Base-by-base conservation (phyloP, 2,113 vertebrate species). In the Ameiurus melas region DNA sequence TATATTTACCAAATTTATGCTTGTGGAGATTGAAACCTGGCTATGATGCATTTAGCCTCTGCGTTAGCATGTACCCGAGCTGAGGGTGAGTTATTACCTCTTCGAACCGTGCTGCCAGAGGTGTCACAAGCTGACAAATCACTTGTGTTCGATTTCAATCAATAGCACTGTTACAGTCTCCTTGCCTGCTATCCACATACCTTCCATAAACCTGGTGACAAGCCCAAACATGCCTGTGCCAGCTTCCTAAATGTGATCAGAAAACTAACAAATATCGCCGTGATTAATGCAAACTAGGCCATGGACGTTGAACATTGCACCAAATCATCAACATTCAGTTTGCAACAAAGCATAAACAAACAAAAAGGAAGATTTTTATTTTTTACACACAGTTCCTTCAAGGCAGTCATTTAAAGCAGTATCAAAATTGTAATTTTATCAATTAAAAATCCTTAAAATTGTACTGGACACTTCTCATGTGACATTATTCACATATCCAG, bases 61-160 rank as follows among this genome's bases (percentile, higher is more conserved):
- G 8, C 27, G 70, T 58, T 30, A 25, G 79, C 78, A n/a, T 83
- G 70, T 77, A 83, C 53, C 13, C 27, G n/a, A 87, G 36, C 39
- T 83, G 68, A 51, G 43, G 68, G 25, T 88, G 87, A 88, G 58
- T 88, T 64, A 84, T 88, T 83, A 36, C 68, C 87, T 84, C 51
- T 43, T 81, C 22, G 14, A 77, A 78, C 20, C 20, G 4, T 66
- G 43, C 78, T 51, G 71, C 58, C 47, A 0, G 22, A 53, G 60
- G 36, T 36, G 47, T 36, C 3, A 22, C 36, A 55, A 2, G 16
- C 71, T 78, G 82, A 88, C 22, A 84, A 88, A 84, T 84, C 60
- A 51, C 58, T 79, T 33, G 43, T 66, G 81, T 84, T 84, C 57
- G 27, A 84, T 75, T 88, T 88, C 22, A 88, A 78, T 84, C 81